Percentiles rank a stretch among this genome's conserved stretches.
Conservation (phyloP, 2,888 invertebrate species). For the Julus scanicus region DNA sequence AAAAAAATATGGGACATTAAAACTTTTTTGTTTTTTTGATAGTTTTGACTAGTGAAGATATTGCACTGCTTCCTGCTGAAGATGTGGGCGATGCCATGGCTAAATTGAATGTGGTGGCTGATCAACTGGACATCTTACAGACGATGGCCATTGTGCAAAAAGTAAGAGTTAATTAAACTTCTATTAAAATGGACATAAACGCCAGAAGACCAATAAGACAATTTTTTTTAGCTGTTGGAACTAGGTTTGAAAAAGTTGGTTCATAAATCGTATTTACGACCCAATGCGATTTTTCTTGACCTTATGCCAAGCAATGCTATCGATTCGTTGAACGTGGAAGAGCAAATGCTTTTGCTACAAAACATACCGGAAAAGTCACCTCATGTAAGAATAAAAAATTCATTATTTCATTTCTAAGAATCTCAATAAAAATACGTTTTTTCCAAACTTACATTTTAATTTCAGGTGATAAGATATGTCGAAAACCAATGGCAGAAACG, state of each 20-base stretch:
- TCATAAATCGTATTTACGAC: neutral
- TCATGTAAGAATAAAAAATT: neutral
- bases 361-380: constrained; percentile 4
- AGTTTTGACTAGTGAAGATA: neutral
- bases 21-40: neutral
- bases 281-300: neutral
- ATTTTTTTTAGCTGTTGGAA: neutral
- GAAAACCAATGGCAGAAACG: constrained; percentile 21
- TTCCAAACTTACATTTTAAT: neutral
- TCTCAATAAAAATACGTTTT: neutral
- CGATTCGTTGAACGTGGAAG: neutral
- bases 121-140: constrained; percentile 18
- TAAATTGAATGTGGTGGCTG: constrained; percentile 28
- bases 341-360: constrained; percentile 22
- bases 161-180: neutral
- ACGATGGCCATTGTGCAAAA: constrained; percentile 50
- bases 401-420: neutral
- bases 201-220: neutral
- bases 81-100: constrained; percentile 25
- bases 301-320: neutral
- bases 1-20: neutral
- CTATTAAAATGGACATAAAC: neutral
- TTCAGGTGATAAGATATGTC: constrained; percentile 49
- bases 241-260: neutral
- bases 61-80: constrained; percentile 17